These are phyloP conservation scores for Liolophura sinensis DNA, from an alignment of 1,140 invertebrate species.

Conservation along the genomic window DNA sequence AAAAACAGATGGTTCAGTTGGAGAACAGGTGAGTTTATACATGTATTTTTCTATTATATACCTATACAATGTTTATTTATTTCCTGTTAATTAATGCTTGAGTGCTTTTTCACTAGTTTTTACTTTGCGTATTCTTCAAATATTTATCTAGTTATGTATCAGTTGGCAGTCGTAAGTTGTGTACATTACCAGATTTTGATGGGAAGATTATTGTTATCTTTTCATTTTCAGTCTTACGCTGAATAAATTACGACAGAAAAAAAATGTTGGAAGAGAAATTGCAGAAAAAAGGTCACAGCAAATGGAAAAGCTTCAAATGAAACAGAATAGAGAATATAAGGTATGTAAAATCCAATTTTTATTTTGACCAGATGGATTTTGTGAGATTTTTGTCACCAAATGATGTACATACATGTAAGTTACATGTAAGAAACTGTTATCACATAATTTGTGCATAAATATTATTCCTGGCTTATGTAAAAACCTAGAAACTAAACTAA, in stretches of 20 bases:
- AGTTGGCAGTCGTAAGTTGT: not conserved
- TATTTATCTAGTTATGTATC: not conserved
- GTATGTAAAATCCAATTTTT: conserved; percentile 19
- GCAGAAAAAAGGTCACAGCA: conserved; percentile 37
- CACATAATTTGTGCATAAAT: not conserved
- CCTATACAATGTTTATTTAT: not conserved
- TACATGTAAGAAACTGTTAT: not conserved
- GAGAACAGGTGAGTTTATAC: conserved; percentile 47
- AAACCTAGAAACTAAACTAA: not conserved
- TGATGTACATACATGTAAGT: not conserved
- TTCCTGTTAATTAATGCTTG: too few species aligned
- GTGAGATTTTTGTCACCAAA: not conserved
- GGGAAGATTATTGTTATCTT: not conserved
- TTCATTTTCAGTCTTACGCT: conserved; percentile 43
- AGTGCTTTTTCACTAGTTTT: not conserved
- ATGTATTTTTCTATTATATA: not conserved
- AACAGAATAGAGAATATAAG: conserved; percentile 41
- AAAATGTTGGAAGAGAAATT: conserved; percentile 52
- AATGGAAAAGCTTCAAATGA: conserved; percentile 45
- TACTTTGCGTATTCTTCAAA: not conserved
- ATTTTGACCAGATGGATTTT: not conserved
- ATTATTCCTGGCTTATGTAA: not conserved
- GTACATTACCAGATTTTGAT: not conserved
- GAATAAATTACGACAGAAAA: conserved; percentile 52
- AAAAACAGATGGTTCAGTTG: conserved; percentile 55